These are phyloP conservation scores for Heliconius hewitsoni DNA, from an alignment of 1,140 invertebrate species.

Conservation along the genomic window DNA sequence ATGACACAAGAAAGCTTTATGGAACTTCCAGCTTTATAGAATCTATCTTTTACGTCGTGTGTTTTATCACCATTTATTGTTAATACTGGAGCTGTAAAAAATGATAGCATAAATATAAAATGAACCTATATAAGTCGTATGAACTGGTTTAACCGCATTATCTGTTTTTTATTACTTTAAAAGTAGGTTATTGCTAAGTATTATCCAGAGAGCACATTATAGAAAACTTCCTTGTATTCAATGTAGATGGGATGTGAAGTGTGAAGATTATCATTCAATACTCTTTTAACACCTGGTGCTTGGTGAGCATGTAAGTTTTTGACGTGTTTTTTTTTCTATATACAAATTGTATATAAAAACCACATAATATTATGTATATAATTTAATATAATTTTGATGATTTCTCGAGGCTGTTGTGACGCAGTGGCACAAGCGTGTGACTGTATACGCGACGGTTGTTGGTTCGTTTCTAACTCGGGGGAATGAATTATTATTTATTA, in stretches of 20 bases:
- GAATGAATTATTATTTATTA: not conserved
- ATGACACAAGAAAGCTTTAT: conserved; percentile 85
- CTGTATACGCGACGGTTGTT: no score
- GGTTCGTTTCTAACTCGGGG: no score
- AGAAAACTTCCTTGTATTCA: not conserved
- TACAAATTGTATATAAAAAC: not conserved
- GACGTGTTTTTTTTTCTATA: not conserved
- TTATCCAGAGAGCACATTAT: conserved; percentile 2
- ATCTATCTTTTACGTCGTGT: conserved; percentile 85
- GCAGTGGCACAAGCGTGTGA: not conserved
- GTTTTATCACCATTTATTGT: conserved; percentile 86
- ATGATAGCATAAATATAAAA: conserved; percentile 33
- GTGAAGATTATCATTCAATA: conserved; percentile 1
- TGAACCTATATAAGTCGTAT: conserved; percentile 27
- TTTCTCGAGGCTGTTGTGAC: no score
- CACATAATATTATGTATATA: not conserved
- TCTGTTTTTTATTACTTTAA: conserved; percentile 23
- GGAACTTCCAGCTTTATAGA: conserved; percentile 88
- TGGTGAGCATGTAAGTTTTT: not conserved
- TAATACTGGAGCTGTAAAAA: conserved; percentile 83
- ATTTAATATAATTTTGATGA: no score
- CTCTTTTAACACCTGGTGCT: conserved; percentile 2
- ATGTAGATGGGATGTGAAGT: not conserved
- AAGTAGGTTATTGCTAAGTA: conserved; percentile 15
- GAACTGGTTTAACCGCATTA: conserved; percentile 17